Conservation (phyloP, 2,888 invertebrate species). For the Pseudanteris insignis region DNA sequence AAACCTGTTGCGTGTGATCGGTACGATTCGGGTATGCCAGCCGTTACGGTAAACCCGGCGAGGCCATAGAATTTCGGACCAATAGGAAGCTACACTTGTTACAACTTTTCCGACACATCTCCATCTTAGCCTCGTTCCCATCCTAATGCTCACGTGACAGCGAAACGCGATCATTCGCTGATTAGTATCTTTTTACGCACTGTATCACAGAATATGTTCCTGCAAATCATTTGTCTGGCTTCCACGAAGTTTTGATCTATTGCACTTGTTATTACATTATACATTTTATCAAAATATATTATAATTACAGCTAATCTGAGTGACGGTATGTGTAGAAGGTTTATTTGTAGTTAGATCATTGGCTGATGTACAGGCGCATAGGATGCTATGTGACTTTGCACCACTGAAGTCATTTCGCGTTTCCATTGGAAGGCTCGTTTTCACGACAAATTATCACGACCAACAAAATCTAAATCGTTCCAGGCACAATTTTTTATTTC, state of each 20-base stretch:
- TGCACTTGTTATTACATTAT: constrained; percentile 40
- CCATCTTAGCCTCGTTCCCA: no score
- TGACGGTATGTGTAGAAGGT: constrained; percentile 10
- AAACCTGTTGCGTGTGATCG: constrained; percentile 58
- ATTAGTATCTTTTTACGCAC: neutral
- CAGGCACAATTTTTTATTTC: no score
- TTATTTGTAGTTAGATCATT: constrained; percentile 11
- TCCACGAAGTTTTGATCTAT: constrained; percentile 41
- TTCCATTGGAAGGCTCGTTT: no score
- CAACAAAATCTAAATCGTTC: no score
- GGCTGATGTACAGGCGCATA: constrained; percentile 25
- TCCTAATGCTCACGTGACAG: no score
- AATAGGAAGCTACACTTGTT: constrained; percentile 35
- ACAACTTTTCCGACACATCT: constrained; percentile 15
- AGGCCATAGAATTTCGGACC: constrained; percentile 10
- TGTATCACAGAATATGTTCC: constrained; percentile 39
- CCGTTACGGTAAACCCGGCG: constrained; percentile 35
- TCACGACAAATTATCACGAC: no score
- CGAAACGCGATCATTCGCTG: constrained; percentile 4
- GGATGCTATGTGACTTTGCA: neutral
- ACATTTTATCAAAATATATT: constrained; percentile 37
- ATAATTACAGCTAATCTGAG: constrained; percentile 29
- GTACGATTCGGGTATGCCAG: constrained; percentile 38
- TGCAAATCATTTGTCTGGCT: constrained; percentile 33
- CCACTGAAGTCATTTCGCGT: neutral